A percentile compares a stretch with the other conserved stretches of the same genome.
Evolutionary conservation across 2,888 invertebrate genomes (phyloP).

Genomic region (Ennomos fuscantarius): DNA sequence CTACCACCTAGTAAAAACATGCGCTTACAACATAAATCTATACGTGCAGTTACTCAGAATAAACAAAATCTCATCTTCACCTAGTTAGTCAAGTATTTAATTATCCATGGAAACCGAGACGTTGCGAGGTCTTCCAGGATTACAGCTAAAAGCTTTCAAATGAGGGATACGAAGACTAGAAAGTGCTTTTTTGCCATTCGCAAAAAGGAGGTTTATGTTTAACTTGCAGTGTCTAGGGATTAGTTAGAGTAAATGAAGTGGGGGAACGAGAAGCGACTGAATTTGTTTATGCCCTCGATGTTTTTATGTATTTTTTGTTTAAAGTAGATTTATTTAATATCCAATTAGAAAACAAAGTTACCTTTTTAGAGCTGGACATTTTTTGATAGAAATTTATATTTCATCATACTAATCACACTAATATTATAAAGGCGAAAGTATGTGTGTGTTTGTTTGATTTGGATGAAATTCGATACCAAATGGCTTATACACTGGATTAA

Average conservation of each 20-base stretch:
- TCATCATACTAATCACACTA: too few species aligned
- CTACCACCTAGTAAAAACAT: too few species aligned
- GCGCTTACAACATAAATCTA: background rate
- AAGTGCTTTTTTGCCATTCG: slow-evolving; percentile 36
- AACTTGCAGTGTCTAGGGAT: slow-evolving; percentile 29
- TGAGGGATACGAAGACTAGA: slow-evolving; percentile 21
- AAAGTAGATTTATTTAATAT: too few species aligned
- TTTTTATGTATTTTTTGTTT: background rate
- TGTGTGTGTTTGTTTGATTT: too few species aligned
- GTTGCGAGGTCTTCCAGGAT: slow-evolving; percentile 36
- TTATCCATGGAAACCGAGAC: slow-evolving; percentile 50
- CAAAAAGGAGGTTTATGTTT: slow-evolving; percentile 37
- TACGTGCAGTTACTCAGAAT: background rate
- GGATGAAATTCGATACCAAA: too few species aligned
- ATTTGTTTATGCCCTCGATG: slow-evolving; percentile 3
- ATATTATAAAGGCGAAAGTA: too few species aligned
- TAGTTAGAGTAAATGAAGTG: slow-evolving; percentile 22
- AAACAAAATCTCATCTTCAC: slow-evolving; percentile 21
- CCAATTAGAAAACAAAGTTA: too few species aligned
- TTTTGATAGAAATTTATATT: too few species aligned
- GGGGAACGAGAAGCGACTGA: slow-evolving; percentile 12
- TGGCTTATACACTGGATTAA: too few species aligned
- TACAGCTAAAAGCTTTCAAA: slow-evolving; percentile 53
- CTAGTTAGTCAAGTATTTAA: slow-evolving; percentile 48
- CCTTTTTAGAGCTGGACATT: too few species aligned